Evolutionary conservation across 1,140 invertebrate genomes (phyloP), one percentile per base, ranked within the genome.

Genomic region (Drosophila mauritiana): DNA sequence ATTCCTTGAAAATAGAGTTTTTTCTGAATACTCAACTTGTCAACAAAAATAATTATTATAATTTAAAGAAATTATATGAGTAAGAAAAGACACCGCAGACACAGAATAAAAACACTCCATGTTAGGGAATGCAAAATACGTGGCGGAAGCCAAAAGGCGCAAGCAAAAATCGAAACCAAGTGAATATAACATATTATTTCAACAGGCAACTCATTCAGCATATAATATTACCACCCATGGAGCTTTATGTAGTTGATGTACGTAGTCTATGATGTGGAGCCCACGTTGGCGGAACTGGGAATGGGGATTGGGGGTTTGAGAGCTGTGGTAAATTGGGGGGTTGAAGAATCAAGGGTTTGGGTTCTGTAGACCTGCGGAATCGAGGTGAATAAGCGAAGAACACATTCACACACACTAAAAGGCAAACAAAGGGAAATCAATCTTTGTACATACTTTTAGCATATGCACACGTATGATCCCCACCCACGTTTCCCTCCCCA

Each of bases 341-440:
- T 17, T 20, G 20, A 46, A 53, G 43, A 37, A 25, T 27, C 13
- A 8, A 25, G 51, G 45, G 40, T n/a, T 13, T n/a, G 20, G 40
- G 37, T 0, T 39, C 13, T 39, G 31, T 67, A 80, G 65, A 53
- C 62, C 57, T 73, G 31, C 25, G 59, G 73, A 79, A 83, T 79
- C 73, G 75, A 86, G 84, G 83, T 89, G 79, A 79, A 77, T 76
- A 53, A 57, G 73, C 62, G 61, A 45, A 36, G 72, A 58, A 59
- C 61, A 75, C 53, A 76, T 56, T 58, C 73, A 59, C 63, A 59
- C 63, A 61, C 56, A 77, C 80, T 74, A 80, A 89, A 89, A 90
- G 84, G 77, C 84, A 89, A 89, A 89, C 84, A 89, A 89, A 89
- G 57, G 68, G 84, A 89, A 84, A 89, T 89, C 84, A 89, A 89